Evolutionary conservation across 1,140 invertebrate species (phyloP), one percentile per base, ranked within the genome.

Genomic region (Ceratina japonica): DNA sequence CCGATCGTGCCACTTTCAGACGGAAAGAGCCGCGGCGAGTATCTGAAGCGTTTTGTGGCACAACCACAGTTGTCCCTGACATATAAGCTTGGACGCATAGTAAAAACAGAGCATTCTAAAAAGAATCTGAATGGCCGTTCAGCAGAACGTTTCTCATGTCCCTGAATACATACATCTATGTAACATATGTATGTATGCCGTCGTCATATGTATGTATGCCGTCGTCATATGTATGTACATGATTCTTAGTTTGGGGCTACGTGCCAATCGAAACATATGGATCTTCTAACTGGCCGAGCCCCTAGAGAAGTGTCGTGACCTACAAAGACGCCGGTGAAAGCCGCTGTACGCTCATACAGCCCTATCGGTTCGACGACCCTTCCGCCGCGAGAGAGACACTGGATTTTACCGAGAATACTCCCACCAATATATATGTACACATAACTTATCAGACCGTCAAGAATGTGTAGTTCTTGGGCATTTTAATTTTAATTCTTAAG

Each of bases 241-340:
- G 37, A 10, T 7, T 8, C 56, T 77, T 59, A 31, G 44, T 74
- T 63, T 18, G 49, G 66, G 27, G 52, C 56, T 84, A 54, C 61
- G 59, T 68, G 54, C 18, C 61, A 66, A 64, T 80, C 62, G 58
- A 84, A 84, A 49, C 1, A 62, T 44, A 83, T 16, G 71, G 24
- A 80, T 80, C 68, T 76, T 62, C 56, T 78, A 44, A 44, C 37
- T 44, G 37, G 37, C 37, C 37, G 37, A 68, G 85, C 20, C 75
- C 81, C 79, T 81, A 73, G 65, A 61, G 51, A 85, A 64, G 82
- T 82, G 75, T 72, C 66, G 37, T 68, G 66, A 75, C 61, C 66
- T 80, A 88, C 81, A 89, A 87, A 86, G 61, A 66, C 81, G 44
- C 49, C 66, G 71, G 82, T 82, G 77, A 89, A 88, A 88, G 81